Percentiles rank a stretch among this genome's conserved stretches.
phyloP scores from a whole-genome alignment of 2,797 vertebrate species.

The Neosilurus hyrtlii region DNA sequence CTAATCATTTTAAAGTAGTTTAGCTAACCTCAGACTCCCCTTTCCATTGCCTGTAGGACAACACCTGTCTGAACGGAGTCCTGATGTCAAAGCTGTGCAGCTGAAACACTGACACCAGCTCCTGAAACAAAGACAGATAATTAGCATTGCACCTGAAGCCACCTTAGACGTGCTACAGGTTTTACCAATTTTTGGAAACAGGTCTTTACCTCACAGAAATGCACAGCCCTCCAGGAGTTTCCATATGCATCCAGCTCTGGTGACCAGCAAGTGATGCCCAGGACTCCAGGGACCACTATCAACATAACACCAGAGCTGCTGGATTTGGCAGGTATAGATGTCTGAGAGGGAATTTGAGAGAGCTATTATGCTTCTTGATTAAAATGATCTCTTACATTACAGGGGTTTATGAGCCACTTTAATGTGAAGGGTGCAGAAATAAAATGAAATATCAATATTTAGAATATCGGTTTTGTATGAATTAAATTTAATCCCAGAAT shows the following conservation, averaged over 20 bases:
- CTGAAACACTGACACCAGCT: slow-evolving; percentile 68
- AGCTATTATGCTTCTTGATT: background rate
- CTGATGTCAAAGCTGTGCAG: slow-evolving; percentile 72
- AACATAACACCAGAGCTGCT: slow-evolving; percentile 63
- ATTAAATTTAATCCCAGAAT: background rate
- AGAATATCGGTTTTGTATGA: too few relatives aligned
- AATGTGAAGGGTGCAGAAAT: background rate
- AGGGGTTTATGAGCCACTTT: background rate
- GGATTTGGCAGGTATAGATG: slow-evolving; percentile 66
- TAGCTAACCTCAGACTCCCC: slow-evolving; percentile 68
- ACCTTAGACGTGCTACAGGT: background rate
- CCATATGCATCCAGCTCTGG: slow-evolving; percentile 65
- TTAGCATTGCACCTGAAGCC: background rate
- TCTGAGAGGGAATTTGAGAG: slow-evolving; percentile 49
- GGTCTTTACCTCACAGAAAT: slow-evolving; percentile 69
- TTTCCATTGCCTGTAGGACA: slow-evolving; percentile 71
- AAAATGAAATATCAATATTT: too few relatives aligned
- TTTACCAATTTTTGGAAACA: background rate
- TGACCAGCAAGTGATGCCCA: slow-evolving; percentile 69
- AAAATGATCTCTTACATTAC: background rate
- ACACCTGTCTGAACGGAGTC: slow-evolving; percentile 70
- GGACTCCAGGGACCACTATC: slow-evolving; percentile 66
- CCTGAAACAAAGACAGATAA: slow-evolving; percentile 56
- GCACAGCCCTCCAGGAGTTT: slow-evolving; percentile 69
- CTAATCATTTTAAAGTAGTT: slow-evolving; percentile 6